These are phyloP conservation scores for Oxyscelio sp. DNA, from an alignment of 2,888 invertebrate species.

Conservation along the genomic window DNA sequence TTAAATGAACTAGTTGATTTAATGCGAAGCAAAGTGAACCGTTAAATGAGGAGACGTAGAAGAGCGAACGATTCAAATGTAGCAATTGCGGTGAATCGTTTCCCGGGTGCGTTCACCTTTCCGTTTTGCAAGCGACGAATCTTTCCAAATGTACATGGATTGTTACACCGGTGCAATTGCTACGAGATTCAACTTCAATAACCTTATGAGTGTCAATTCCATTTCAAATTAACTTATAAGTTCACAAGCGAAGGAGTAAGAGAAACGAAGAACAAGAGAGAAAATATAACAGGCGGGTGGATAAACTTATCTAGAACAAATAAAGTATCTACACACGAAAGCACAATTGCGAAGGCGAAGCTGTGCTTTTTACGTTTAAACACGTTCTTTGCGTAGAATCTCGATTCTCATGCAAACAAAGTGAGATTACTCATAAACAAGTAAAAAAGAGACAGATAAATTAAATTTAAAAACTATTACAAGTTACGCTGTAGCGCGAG, in stretches of 20 bases:
- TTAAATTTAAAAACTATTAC: slow-evolving; percentile 71
- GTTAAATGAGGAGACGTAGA: slow-evolving; percentile 4
- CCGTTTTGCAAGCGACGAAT: background rate
- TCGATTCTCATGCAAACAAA: slow-evolving; percentile 89
- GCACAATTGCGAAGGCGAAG: slow-evolving; percentile 16
- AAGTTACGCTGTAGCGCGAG: slow-evolving; percentile 81
- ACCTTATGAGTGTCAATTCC: slow-evolving; percentile 89
- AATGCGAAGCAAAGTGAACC: slow-evolving; percentile 1
- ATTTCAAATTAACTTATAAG: slow-evolving; percentile 87
- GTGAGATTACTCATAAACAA: slow-evolving; percentile 90
- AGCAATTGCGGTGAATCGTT: slow-evolving; percentile 21
- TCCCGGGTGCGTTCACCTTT: slow-evolving; percentile 1
- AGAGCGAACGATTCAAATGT: background rate
- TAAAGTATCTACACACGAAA: slow-evolving; percentile 73
- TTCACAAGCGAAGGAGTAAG: slow-evolving; percentile 81
- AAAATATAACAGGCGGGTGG: slow-evolving; percentile 77
- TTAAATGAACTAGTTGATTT: slow-evolving; percentile 38
- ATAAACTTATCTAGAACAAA: slow-evolving; percentile 80
- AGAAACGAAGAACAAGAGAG: slow-evolving; percentile 72
- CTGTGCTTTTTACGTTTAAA: slow-evolving; percentile 82
- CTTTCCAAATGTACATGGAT: slow-evolving; percentile 79
- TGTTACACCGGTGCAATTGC: slow-evolving; percentile 87
- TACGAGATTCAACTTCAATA: slow-evolving; percentile 87
- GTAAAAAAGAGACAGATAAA: slow-evolving; percentile 61
- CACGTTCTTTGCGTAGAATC: slow-evolving; percentile 77